A percentile compares a stretch with the other conserved stretches of the same genome.
phyloP scores from a whole-genome alignment of 2,888 invertebrate genomes.

The Nemurella pictetii region DNA sequence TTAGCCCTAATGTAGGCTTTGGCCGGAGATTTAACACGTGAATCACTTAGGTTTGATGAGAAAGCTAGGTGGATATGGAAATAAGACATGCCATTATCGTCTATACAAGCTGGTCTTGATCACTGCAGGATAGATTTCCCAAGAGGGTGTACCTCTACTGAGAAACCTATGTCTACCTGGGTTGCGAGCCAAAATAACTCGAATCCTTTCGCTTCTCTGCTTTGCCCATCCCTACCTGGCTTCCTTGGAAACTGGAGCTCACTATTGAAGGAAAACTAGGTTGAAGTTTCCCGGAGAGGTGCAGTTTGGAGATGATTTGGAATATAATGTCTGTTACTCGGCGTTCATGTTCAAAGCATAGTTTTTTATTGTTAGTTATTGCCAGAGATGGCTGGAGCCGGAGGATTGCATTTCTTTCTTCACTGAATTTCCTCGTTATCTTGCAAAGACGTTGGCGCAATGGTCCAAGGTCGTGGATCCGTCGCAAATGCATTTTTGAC shows the following conservation, averaged over 20 bases:
- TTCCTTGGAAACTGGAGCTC: not conserved
- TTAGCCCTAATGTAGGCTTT: not conserved
- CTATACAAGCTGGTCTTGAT: not conserved
- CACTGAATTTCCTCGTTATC: not conserved
- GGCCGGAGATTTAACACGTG: not conserved
- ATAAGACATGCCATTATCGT: not conserved
- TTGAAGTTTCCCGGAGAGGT: not conserved
- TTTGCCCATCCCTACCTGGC: not conserved
- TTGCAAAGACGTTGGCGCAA: no score
- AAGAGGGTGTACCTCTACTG: not conserved
- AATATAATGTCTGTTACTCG: not conserved
- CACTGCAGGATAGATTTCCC: not conserved
- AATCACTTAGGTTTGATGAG: slow-evolving; percentile 15
- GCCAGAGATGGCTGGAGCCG: not conserved
- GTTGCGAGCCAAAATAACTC: not conserved
- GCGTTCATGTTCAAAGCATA: not conserved
- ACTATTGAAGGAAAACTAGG: not conserved
- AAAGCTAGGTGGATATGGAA: not conserved
- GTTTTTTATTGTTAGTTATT: not conserved
- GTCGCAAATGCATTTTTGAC: no score
- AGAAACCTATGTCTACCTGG: not conserved
- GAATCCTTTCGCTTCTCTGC: not conserved
- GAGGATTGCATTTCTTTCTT: no score
- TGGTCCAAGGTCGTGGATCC: no score
- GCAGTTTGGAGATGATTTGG: not conserved